Base-by-base conservation (phyloP, 2,113 vertebrate species). In the Tragelaphus buxtoni region DNA sequence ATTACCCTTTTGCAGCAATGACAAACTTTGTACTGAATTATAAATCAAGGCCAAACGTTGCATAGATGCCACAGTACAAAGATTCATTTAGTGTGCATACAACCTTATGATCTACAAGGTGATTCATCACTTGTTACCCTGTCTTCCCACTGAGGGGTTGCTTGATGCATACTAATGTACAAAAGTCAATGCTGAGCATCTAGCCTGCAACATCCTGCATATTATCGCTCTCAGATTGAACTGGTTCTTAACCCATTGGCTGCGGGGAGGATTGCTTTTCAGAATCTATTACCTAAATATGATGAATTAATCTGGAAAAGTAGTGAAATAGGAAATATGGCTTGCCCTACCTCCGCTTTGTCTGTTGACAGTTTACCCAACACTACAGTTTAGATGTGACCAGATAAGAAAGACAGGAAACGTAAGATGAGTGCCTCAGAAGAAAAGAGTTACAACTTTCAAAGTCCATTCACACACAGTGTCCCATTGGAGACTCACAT, bases 31-130 rank as follows among this genome's bases (percentile, higher is more conserved):
- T 49, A 72, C 45, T 79, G 96, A 95, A 88, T 94, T 92, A 85
- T 97, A 92, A 97, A 89, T 98, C 93, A 97, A 93, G 82, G 47
- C 85, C 82, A 86, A 92, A 12, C 22, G n/a, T 81, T 82, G 51
- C 55, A 39, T 1, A 2, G 55, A 45, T 51, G 85, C 88, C 49
- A 22, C 24, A 42, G 91, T 47, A 90, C n/a, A 20, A 63, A 96
- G 88, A 90, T 90, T 92, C 93, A 90, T 94, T 76, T 39, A 42
- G 51, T 74, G 51, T 24, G 24, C 69, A 9, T 0, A 28, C 16
- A 55, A 4, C 77, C 91, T 63, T 65, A 32, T 56, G 45, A 79
- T 77, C 88, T 91, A n/a, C 45, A 47, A 32, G 91, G 93, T 53
- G 94, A 96, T n/a, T 85, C 90, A 88, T 92, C 2, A 12, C 88